Base-by-base conservation (phyloP, 2,888 invertebrate species). In the Chrysolina americana region DNA sequence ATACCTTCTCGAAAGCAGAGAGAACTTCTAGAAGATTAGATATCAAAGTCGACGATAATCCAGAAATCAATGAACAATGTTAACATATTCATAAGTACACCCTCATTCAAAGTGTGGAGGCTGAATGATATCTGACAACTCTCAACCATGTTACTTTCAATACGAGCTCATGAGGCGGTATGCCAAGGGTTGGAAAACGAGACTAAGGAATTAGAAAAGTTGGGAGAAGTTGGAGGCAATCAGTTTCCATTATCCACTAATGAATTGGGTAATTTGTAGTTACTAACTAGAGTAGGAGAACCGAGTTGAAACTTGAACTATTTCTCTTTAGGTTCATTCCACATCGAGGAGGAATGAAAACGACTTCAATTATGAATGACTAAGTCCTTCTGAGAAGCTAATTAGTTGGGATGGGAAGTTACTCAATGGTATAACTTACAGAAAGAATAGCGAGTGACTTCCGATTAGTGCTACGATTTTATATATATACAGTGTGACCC, bases 231-330 rank as follows among this genome's bases (percentile, higher is more conserved):
- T 59, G n/a, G 2, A 53, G 53, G 53, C 13, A 21, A 53, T 59
- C 28, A 59, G 59, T 59, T 13, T 28, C 23, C 59, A 9, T 28
- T 28, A 36, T 11, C 4, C 9, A 15, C 5, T 59, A 59, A 59
- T 59, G 59, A 59, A 36, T 15, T 9, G 36, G n/a, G 28, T 15
- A 59, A 59, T 59, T 36, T 59, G 36, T 59, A 59, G 19, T 56
- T 15, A 21, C 5, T 21, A 21, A 23, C 56, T 56, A 23, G 4
- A 17, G 9, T 48, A 53, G 21, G 13, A 5, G 6, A 53, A 53
- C 21, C 19, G 19, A 10, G 17, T 53, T 17, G 53, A 53, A 53
- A 53, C 53, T 21, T 53, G 21, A 53, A 53, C 17, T 53, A 53
- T 53, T 53, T 17, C 53, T 53, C 1, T 21, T 8, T 21, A 53